Evolutionary conservation across 2,113 vertebrate genomes (phyloP).

Genomic region (Tragelaphus scriptus): DNA sequence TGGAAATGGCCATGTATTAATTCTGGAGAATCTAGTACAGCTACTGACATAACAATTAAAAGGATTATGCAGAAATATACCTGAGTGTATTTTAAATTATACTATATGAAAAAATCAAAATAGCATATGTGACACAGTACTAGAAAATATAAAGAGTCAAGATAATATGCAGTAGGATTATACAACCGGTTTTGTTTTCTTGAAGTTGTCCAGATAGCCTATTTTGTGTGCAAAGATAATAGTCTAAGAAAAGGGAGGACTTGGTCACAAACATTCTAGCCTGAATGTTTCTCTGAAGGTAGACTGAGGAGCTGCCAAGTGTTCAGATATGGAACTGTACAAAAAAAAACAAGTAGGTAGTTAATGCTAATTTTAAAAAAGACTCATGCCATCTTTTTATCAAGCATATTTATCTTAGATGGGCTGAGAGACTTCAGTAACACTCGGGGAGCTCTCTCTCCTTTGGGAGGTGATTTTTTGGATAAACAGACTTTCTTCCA

Average conservation of each 20-base stretch:
- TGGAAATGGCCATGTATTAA: background rate
- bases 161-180: background rate
- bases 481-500: background rate
- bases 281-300: background rate
- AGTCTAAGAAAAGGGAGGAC: background rate
- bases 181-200: background rate
- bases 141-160: background rate
- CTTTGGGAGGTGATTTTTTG: background rate
- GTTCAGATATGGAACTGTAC: background rate
- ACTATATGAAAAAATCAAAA: background rate
- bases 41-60: background rate
- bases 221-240: background rate
- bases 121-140: background rate
- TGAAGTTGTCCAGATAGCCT: background rate
- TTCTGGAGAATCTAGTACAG: background rate
- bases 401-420: background rate
- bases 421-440: background rate
- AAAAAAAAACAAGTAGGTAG: background rate
- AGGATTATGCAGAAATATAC: background rate
- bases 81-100: background rate
- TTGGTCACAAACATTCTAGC: background rate
- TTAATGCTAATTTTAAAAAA: background rate
- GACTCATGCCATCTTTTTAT: background rate
- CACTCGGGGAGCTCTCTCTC: background rate
- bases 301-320: background rate